These are phyloP conservation scores for Calcarius lapponicus DNA, from an alignment of 2,797 vertebrate genomes.

Conservation along the genomic window DNA sequence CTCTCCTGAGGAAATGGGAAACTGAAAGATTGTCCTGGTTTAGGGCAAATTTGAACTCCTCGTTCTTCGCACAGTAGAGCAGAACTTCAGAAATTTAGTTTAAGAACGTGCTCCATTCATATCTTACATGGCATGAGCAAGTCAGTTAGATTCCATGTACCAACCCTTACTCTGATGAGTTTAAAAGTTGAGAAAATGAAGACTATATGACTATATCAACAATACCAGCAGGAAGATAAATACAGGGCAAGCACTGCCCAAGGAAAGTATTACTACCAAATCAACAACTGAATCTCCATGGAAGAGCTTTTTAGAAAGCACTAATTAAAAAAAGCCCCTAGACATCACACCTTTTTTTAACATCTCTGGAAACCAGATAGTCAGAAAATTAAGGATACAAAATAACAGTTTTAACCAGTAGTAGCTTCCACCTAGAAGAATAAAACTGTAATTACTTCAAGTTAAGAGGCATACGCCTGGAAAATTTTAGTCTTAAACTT, in stretches of 20 bases:
- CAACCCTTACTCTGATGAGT: not conserved
- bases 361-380: not conserved
- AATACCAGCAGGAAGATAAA: not conserved
- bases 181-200: not conserved
- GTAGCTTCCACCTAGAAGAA: not conserved
- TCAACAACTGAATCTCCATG: not conserved
- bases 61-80: not conserved
- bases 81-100: not conserved
- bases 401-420: not conserved
- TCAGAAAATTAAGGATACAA: not conserved
- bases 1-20: not conserved
- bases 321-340: not conserved
- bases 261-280: not conserved
- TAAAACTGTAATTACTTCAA: not conserved
- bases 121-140: not conserved
- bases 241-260: not conserved
- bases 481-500: not conserved
- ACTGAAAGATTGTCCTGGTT: not conserved
- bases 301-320: not conserved
- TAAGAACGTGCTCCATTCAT: not conserved
- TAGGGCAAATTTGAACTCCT: too few relatives aligned
- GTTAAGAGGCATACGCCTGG: not conserved
- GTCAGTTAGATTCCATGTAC: not conserved
- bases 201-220: rapidly evolving
- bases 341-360: not conserved